Conservation (phyloP, 2,113 vertebrate genomes). For the Dromiciops gliroides region DNA sequence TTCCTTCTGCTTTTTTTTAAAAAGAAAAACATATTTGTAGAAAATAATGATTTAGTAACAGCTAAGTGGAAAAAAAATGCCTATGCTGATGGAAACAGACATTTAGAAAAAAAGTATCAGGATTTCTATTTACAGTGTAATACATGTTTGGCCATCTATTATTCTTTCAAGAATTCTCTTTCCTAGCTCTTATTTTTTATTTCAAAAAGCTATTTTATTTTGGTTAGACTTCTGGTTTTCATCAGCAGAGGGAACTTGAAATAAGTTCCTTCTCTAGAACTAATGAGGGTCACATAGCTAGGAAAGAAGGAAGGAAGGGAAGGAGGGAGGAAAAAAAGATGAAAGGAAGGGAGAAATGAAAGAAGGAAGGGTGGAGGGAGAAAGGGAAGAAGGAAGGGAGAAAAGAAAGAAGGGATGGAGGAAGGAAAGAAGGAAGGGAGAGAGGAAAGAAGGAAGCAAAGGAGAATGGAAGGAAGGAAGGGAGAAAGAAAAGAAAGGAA, state of each 20-base stretch:
- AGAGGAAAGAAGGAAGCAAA: neutral
- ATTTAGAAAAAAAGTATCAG: constrained; percentile 23
- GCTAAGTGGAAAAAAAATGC: constrained; percentile 9
- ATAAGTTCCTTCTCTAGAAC: neutral
- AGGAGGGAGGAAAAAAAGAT: neutral
- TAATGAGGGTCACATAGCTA: neutral
- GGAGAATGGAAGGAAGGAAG: neutral
- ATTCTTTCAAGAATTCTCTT: constrained; percentile 31
- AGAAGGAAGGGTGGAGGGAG: neutral
- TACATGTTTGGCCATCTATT: neutral
- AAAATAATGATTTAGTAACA: neutral
- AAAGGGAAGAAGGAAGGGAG: neutral
- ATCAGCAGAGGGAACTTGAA: neutral
- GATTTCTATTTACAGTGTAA: constrained; percentile 9
- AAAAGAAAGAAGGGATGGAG: neutral
- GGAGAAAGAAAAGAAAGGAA: neutral
- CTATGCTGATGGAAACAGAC: neutral
- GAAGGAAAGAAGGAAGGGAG: neutral
- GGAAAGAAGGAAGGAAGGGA: neutral
- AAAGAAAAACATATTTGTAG: neutral
- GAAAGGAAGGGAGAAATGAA: neutral
- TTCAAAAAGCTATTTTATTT: neutral
- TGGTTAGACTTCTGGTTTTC: neutral
- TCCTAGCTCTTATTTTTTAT: neutral
- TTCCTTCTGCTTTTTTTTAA: constrained; percentile 1